These are phyloP conservation scores for Sander lucioperca DNA, from an alignment of 2,113 vertebrate species.

Conservation along the genomic window DNA sequence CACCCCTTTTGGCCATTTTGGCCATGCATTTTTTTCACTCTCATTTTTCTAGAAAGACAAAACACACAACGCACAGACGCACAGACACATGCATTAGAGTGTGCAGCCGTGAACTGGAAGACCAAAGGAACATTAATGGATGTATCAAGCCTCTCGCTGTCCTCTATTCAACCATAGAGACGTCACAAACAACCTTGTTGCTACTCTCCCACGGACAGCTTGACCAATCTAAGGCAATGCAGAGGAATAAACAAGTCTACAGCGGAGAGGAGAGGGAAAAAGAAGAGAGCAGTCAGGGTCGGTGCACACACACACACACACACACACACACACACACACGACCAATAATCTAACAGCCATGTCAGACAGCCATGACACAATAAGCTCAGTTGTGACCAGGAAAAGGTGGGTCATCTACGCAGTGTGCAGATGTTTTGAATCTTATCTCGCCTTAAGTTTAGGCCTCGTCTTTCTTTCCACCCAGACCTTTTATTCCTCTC, in stretches of 20 bases:
- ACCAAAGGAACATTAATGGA: conserved; percentile 65
- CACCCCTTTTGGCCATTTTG: conserved; percentile 11
- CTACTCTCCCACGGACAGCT: conserved; percentile 45
- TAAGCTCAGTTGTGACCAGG: no score
- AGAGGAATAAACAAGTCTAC: conserved; percentile 50
- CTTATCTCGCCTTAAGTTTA: no score
- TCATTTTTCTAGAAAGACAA: not conserved
- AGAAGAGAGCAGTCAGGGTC: not conserved
- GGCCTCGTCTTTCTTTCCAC: no score
- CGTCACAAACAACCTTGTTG: conserved; percentile 67
- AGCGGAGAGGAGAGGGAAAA: conserved; percentile 1
- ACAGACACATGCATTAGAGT: conserved; percentile 8
- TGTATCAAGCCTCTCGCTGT: conserved; percentile 48
- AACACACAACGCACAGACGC: not conserved
- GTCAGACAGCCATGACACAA: no score
- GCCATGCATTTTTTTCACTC: not conserved
- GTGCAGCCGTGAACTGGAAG: conserved; percentile 64
- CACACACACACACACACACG: no score
- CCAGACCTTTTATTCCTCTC: not conserved
- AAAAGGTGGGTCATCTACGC: no score
- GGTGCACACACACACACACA: no score
- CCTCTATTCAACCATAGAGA: conserved; percentile 44
- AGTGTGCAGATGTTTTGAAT: no score
- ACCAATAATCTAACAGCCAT: no score
- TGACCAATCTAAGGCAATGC: conserved; percentile 48